These are phyloP conservation scores for Elachura formosa DNA, from an alignment of 2,113 vertebrate genomes.

Conservation along the genomic window DNA sequence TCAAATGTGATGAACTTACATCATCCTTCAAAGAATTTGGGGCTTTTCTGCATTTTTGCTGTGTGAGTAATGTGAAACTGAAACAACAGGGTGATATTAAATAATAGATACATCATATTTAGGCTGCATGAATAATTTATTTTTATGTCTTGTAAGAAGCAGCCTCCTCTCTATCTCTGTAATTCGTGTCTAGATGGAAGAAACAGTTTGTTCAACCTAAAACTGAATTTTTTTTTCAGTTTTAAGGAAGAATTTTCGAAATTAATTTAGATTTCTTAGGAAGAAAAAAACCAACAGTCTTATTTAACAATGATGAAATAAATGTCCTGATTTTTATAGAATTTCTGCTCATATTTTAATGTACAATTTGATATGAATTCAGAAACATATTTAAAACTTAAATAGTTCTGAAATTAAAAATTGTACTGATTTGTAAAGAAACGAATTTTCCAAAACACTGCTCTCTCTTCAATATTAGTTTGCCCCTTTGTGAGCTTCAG, in stretches of 20 bases:
- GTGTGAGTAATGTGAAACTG: neutral
- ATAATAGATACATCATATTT: conserved; percentile 37
- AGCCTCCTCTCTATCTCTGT: neutral
- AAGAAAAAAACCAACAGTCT: neutral
- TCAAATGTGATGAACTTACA: neutral
- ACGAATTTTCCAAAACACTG: neutral
- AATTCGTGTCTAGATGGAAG: neutral
- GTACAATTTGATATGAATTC: neutral
- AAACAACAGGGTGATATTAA: neutral
- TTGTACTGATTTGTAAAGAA: neutral
- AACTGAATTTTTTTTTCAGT: neutral
- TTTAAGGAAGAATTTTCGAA: neutral
- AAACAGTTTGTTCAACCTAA: neutral
- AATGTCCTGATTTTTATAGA: neutral
- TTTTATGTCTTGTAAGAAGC: conserved; percentile 9
- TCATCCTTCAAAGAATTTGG: neutral
- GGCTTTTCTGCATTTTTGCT: neutral
- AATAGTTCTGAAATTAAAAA: neutral
- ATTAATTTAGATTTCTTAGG: neutral
- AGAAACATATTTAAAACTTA: neutral
- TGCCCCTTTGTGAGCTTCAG: neutral
- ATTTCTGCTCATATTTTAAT: neutral
- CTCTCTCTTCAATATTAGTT: neutral
- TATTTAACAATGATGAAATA: neutral
- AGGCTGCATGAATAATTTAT: conserved; percentile 42